Evolutionary conservation across 2,797 vertebrate genomes (phyloP).

Genomic region (Myripristis murdjan): DNA sequence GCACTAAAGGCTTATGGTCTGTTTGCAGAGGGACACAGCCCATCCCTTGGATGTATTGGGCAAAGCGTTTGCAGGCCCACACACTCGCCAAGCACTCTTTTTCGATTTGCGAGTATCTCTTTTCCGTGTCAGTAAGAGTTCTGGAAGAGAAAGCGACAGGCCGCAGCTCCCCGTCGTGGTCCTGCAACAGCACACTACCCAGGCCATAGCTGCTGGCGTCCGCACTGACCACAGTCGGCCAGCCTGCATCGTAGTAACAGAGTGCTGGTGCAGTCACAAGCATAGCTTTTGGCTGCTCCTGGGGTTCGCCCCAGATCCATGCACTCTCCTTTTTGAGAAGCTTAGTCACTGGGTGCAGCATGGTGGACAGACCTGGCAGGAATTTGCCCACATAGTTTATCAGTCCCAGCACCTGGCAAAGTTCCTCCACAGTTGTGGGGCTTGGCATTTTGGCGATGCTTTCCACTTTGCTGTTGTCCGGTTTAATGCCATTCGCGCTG

Average conservation of each 20-base stretch:
- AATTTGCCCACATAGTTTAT: too few species aligned
- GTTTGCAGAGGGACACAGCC: too few species aligned
- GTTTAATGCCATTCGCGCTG: neutral
- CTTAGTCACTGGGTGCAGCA: constrained; percentile 12
- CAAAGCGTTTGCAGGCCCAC: neutral
- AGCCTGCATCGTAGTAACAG: neutral
- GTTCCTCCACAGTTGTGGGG: neutral
- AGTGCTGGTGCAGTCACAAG: neutral
- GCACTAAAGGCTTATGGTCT: too few species aligned
- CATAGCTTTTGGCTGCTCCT: constrained; percentile 7
- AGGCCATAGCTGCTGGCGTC: constrained; percentile 28
- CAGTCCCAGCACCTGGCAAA: neutral
- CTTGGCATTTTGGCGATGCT: constrained; percentile 8
- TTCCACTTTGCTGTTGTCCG: constrained; percentile 8
- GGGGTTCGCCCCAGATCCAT: neutral
- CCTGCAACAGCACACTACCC: neutral
- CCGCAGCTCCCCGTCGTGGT: neutral
- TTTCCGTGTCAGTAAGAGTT: neutral
- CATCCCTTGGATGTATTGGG: too few species aligned
- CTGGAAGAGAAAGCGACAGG: constrained; percentile 6
- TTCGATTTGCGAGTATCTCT: constrained; percentile 25
- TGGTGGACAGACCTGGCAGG: too few species aligned
- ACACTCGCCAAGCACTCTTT: constrained; percentile 31
- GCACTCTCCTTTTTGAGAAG: constrained; percentile 17
- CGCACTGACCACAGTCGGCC: constrained; percentile 1